Evolutionary conservation across 1,140 invertebrate genomes (phyloP).

Genomic region (Cydia strobilella): DNA sequence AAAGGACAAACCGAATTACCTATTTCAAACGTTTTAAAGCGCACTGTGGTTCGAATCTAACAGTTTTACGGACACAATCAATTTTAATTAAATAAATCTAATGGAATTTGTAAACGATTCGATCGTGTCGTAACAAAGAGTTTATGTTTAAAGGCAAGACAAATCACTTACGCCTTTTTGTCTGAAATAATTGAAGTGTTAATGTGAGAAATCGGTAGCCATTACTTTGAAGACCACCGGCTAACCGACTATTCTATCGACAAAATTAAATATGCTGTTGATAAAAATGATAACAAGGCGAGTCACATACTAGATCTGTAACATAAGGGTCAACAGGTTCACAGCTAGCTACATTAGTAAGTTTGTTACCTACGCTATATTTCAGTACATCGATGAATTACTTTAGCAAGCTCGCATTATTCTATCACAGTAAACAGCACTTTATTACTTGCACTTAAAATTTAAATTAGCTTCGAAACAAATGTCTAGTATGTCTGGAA

Average conservation of each 20-base stretch:
- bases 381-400: conserved; percentile 6
- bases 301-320: background rate
- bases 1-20: background rate
- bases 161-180: background rate
- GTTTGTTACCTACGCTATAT: background rate
- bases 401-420: background rate
- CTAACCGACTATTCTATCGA: background rate
- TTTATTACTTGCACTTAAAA: background rate
- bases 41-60: conserved; percentile 3
- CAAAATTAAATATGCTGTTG: background rate
- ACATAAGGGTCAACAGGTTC: background rate
- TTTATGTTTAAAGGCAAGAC: background rate
- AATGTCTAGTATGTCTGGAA: background rate
- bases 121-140: background rate
- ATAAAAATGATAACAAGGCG: background rate
- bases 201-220: conserved; percentile 11
- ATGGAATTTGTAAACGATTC: conserved; percentile 3
- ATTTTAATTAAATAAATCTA: conserved; percentile 21
- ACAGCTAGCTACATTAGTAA: background rate
- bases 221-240: conserved; percentile 15
- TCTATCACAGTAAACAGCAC: background rate
- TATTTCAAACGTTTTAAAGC: conserved; percentile 9
- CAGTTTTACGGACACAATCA: conserved; percentile 10
- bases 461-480: background rate
- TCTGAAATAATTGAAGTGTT: background rate